Percentiles rank a stretch among this genome's conserved stretches.
Evolutionary conservation across 1,140 invertebrate species (phyloP).

Genomic region (Pectinophora gossypiella): DNA sequence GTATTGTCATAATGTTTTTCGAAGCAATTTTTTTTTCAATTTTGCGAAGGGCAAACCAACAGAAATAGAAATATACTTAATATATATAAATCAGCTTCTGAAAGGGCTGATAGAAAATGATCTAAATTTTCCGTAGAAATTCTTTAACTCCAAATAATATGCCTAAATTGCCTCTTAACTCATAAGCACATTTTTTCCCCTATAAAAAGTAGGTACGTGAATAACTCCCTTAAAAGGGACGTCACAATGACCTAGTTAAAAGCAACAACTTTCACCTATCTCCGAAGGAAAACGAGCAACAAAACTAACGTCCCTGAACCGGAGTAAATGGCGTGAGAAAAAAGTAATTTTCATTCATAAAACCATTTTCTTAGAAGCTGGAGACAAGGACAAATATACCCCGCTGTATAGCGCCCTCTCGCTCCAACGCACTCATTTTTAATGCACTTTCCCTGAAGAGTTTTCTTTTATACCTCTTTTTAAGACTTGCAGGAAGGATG

Average conservation of each 20-base stretch:
- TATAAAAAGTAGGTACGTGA: neutral
- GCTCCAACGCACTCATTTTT: conserved; percentile 53
- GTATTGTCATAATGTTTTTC: no score
- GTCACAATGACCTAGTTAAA: neutral
- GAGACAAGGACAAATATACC: conserved; percentile 24
- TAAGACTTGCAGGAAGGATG: conserved; percentile 42
- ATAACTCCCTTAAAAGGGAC: neutral
- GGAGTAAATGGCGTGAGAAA: conserved; percentile 61
- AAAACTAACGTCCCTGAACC: conserved; percentile 46
- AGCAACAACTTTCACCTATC: conserved; percentile 50
- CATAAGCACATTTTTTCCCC: no score
- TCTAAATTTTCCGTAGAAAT: no score
- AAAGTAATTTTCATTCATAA: conserved; percentile 71
- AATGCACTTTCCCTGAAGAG: conserved; percentile 65
- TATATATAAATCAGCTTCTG: no score
- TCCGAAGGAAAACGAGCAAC: conserved; percentile 31
- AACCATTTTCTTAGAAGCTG: conserved; percentile 59
- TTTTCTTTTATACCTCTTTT: conserved; percentile 55
- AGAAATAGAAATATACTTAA: no score
- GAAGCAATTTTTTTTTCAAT: no score
- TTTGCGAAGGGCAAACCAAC: no score
- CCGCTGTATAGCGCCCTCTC: conserved; percentile 25
- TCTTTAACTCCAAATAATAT: no score
- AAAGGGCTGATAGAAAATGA: no score
- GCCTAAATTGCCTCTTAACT: no score